Evolutionary conservation across 2,888 invertebrate species (phyloP), one percentile per base, ranked within the genome.

Genomic region (Pollenia griseotomentosa): DNA sequence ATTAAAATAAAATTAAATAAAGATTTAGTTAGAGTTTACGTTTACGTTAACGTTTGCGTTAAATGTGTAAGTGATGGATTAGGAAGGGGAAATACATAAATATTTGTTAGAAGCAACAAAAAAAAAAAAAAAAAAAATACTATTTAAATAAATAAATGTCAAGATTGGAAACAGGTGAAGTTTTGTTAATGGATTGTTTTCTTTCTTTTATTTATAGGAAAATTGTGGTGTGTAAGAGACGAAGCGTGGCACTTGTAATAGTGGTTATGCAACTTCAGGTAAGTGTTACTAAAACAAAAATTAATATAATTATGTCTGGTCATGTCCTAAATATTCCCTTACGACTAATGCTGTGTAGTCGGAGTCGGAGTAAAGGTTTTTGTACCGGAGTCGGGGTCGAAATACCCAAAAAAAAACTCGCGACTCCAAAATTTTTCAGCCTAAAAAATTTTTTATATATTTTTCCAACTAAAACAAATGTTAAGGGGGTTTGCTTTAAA

Each of bases 1-100:
- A 75, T 75, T 51, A 78, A 86, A 81, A 66, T 82, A 44, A 82
- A 86, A 63, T 75, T 55, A 80, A 70, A 44, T 68, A 61, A 83
- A 66, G 70, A 75, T 82, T 75, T 61, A 63, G 53, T 61, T 63
- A 40, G 75, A 59, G 59, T 14, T 12, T 59, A 51, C 16, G n/a
- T n/a, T n/a, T n/a, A n/a, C n/a, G n/a, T 19, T 19, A 19, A 19
- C 19, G 19, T 71, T 80, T 44, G n/a, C 33, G 40, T 61, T 12
- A 51, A 46, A 40, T 40, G 65, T 65, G 16, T 59, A 33, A 33
- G 74, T 65, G 79, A 80, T 80, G 79, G 79, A 74, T 85, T 85
- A 70, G 79, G 70, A 83, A 83, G 48, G 46, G 83, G 70, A 83
- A 83, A 83, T 70, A 40, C 48, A 12, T 6, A 33, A 33, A 33